Evolutionary conservation across 2,888 invertebrate species (phyloP), one percentile per base, ranked within the genome.

Genomic region (Mystacides longicornis): DNA sequence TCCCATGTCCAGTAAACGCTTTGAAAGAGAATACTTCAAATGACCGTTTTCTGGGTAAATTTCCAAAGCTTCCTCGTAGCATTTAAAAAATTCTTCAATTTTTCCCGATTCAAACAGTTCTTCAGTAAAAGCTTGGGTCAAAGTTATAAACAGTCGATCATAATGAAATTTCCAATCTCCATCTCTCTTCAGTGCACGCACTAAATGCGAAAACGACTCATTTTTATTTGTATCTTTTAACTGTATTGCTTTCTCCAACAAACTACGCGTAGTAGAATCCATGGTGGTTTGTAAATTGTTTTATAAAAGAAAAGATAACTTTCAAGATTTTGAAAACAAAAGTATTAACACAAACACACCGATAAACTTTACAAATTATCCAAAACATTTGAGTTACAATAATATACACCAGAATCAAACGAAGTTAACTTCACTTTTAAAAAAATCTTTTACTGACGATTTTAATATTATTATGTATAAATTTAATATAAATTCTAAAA

Each of bases 1-100:
- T 7, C 78, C 78, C 59, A 74, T 37, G 7, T 50, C 16, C 1
- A 42, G n/a, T 11, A 57, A 49, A 43, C 43, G 49, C 18, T 43
- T 54, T 20, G 51, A 50, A 3, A 57, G 48, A 48, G 18, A 48
- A 19, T 43, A 31, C 3, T 61, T 53, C n/a, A 59, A 22, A 22
- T 52, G 23, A n/a, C 51, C 23, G 31, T 37, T 57, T 49, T 59
- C 54, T 19, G 59, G 56, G 43, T 57, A 58, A 37, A 57, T 16
- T 33, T 31, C 33, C 3, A 57, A 33, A 14, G 61, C 60, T 19
- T 54, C 51, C 18, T 54, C 48, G 43, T 42, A 57, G 23, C 54
- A 57, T 31, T 54, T 51, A 21, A 51, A 51, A 22, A 49, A 57
- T 14, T 57, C 54, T 21, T 57, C n/a, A 11, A 57, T 19, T 23